Conservation (phyloP, 2,113 vertebrate genomes). For the Ardeotis arabs region DNA sequence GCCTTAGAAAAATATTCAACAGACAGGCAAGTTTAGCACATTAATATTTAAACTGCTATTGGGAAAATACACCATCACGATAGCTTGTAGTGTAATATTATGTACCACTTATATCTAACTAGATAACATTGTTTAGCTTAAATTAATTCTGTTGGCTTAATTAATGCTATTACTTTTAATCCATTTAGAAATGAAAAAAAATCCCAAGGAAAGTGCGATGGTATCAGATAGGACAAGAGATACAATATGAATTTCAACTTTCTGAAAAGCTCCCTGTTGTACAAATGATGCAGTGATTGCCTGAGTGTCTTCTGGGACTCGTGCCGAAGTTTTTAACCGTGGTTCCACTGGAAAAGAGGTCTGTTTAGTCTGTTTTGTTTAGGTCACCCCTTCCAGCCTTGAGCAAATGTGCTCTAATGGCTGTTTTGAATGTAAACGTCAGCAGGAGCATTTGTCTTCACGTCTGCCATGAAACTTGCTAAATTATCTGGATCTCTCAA, state of each 20-base stretch:
- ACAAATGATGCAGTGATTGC: background rate
- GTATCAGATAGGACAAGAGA: background rate
- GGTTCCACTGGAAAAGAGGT: background rate
- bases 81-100: background rate
- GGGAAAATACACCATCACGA: background rate
- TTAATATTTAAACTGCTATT: slow-evolving; percentile 16
- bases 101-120: background rate
- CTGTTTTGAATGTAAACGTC: slow-evolving; percentile 38
- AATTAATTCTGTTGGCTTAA: slow-evolving; percentile 30
- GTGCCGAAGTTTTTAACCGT: background rate
- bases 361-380: background rate
- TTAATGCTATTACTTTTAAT: slow-evolving; percentile 38
- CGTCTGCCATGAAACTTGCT: slow-evolving; percentile 17
- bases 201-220: background rate
- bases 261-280: background rate
- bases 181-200: background rate
- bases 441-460: slow-evolving; percentile 44
- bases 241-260: background rate
- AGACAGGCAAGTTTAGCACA: background rate
- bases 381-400: background rate
- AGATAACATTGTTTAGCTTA: slow-evolving; percentile 12
- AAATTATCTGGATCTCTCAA: slow-evolving; percentile 40
- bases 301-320: background rate
- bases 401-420: slow-evolving; percentile 24
- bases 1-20: background rate